Evolutionary conservation across 2,113 vertebrate species (phyloP).

Genomic region (Vulpes ferrilata): DNA sequence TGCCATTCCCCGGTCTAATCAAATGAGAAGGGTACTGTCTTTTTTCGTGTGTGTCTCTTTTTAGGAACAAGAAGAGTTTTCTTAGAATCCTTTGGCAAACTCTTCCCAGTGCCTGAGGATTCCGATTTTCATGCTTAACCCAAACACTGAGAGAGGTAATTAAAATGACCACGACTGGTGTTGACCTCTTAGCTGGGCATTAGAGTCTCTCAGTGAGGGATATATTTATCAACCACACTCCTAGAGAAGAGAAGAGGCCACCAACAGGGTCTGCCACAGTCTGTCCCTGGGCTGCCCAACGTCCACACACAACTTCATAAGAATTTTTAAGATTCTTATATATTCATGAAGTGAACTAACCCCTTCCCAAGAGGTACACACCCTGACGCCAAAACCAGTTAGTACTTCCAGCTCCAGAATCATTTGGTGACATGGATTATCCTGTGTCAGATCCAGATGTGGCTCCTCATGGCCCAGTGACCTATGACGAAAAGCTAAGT

Average conservation of each 20-base stretch:
- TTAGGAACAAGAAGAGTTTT: not conserved
- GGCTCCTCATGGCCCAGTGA: not conserved
- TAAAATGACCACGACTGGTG: not conserved
- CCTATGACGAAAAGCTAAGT: not conserved
- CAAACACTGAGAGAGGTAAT: not conserved
- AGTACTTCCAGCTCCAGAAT: not conserved
- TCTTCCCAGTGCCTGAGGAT: not conserved
- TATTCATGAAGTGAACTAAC: not conserved
- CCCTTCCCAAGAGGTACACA: not conserved
- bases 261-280: too few relatives aligned
- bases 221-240: not conserved
- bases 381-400: not conserved
- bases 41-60: not conserved
- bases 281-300: not conserved
- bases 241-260: not conserved
- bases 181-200: not conserved
- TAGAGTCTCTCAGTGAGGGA: not conserved
- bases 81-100: not conserved
- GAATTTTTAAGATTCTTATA: not conserved
- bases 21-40: not conserved
- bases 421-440: rapidly evolving
- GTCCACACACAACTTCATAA: too few relatives aligned
- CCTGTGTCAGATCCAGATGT: not conserved
- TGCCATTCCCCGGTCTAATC: not conserved
- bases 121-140: not conserved